Base-by-base conservation (phyloP, 2,888 invertebrate genomes). In the Mesopsocus fuscifrons region DNA sequence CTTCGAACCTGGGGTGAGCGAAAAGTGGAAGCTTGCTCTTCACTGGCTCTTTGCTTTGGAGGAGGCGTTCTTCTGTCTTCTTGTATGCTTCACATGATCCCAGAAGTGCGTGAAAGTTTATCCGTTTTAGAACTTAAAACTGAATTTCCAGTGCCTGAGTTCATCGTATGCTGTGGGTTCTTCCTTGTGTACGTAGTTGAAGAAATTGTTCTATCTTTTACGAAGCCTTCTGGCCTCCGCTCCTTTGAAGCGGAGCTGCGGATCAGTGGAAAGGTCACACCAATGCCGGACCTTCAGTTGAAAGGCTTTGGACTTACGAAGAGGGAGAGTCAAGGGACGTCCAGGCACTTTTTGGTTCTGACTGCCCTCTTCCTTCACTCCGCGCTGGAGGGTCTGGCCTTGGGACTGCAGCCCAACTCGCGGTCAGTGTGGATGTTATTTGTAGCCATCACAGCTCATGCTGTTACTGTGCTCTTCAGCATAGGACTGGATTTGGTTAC, bases 31-130 rank as follows among this genome's bases (percentile, higher is more conserved):
- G 20, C 21, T 13, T 17, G 20, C 20, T 20, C 38, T 5, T 38
- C 38, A 6, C 38, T 51, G 20, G 48, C 49, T 3, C 43, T 47
- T 22, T 47, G 49, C 26, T 44, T 49, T 41, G 68, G 69, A 16
- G 69, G 69, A 6, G 70, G 70, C 6, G 67, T 69, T 2, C 55
- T 71, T n/a, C 60, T 71, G 43, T 67, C 69, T 22, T 69, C 69
- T 2, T 67, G 67, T 46, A 68, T 70, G 49, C 56, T 68, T n/a
- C 69, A 70, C 52, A 65, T 70, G 63, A 63, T 69, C 51, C 66
- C 68, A 2, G 69, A 69, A 53, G 66, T 67, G 2, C 58, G 64
- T 44, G 59, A 60, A 40, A 59, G 62, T 6, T 55, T 66, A 44
- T 57, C 60, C 34, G 53, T 54, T 22, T 49, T 62, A n/a, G 58